phyloP scores from a whole-genome alignment of 2,113 vertebrate species.

The Nothocercus julius region DNA sequence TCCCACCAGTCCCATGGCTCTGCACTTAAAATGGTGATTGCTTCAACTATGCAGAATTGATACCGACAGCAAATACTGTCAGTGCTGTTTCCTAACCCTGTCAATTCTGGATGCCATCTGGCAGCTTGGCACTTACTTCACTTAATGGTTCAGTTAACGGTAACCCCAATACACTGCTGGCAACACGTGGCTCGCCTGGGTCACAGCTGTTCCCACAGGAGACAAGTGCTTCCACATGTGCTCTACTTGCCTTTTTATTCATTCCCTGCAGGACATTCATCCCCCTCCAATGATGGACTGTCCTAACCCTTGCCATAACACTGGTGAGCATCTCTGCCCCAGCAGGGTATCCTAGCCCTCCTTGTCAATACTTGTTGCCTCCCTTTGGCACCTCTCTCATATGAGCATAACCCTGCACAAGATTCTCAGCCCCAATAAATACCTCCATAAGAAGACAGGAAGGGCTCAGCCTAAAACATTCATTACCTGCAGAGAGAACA shows the following conservation, averaged over 20 bases:
- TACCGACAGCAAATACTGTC: no score
- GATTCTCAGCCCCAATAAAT: background rate
- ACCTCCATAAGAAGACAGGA: background rate
- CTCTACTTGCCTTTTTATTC: background rate
- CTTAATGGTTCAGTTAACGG: background rate
- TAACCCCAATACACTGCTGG: background rate
- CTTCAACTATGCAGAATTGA: background rate
- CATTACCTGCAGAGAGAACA: background rate
- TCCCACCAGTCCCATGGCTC: background rate
- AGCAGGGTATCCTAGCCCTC: background rate
- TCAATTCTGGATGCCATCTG: background rate
- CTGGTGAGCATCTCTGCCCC: background rate
- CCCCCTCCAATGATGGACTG: no score
- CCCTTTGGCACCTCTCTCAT: background rate
- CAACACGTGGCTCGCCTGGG: background rate
- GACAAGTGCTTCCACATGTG: background rate
- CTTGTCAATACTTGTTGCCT: fast-evolving
- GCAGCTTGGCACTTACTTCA: background rate
- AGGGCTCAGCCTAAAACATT: background rate
- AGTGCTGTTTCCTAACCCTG: background rate
- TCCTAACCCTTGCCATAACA: no score
- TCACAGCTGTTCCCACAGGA: background rate
- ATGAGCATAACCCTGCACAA: background rate
- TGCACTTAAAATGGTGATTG: background rate
- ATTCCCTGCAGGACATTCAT: background rate